Base-by-base conservation (phyloP, 2,113 vertebrate genomes). In the Cyrtonyx montezumae region DNA sequence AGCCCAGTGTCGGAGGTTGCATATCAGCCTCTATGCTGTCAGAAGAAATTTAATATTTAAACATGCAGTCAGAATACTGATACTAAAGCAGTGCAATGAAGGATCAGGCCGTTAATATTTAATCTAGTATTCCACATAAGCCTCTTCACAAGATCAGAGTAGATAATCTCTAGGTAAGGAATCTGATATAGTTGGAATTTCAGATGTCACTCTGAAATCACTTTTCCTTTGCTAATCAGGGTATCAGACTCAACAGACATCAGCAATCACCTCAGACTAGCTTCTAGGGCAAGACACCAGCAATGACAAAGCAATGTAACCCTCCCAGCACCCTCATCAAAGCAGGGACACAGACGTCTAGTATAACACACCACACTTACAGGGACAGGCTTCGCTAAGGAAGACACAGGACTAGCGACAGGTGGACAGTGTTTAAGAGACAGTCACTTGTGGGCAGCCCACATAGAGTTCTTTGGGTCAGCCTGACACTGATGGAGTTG, bases 21-120 rank as follows among this genome's bases (percentile, higher is more conserved):
- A n/a, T 63, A 89, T 70, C 78, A 82, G 48, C 67, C 88, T 76
- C 70, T 55, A 81, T n/a, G 23, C 88, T 87, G 58, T 85, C 92
- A 92, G 59, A 68, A 86, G 20, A 80, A 84, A 82, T 63, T 89
- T 73, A 95, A 48, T 92, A 93, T 91, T 87, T 91, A 87, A 89
- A 87, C 69, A 70, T 40, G 42, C 56, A 79, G 28, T 56, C 61
- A 79, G 81, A 89, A 87, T 63, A 82, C 75, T 28, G 59, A 82
- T 77, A 77, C 2, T 19, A 51, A 9, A 37, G 55, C 25, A 67
- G 62, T 11, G 25, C 67, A 84, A 46, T 46, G 74, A 94, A 82
- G 49, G 84, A 92, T 77, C 87, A 67, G 34, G 42, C 14, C 49
- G 67, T 77, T 69, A 79, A 87, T 83, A 70, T 70, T 87, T 73